Conservation (phyloP, 2,888 invertebrate genomes). For the Idaea biselata region DNA sequence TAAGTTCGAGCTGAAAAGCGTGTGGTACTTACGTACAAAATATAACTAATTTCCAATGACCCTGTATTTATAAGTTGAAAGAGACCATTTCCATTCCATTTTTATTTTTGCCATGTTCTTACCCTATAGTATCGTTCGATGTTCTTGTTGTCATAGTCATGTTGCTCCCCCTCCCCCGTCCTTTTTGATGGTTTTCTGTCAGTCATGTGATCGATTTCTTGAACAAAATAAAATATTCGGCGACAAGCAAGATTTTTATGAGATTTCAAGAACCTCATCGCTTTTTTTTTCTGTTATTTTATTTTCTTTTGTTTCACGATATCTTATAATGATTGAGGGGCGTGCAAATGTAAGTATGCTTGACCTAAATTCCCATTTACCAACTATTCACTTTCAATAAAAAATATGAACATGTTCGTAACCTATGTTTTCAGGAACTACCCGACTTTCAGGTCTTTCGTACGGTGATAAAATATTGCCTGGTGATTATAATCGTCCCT, state of each 20-base stretch:
- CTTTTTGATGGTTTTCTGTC: background rate
- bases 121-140: background rate
- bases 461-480: constrained; percentile 87
- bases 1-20: too few relatives aligned
- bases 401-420: background rate
- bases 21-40: too few relatives aligned
- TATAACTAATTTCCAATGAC: too few relatives aligned
- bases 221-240: background rate
- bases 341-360: constrained; percentile 71
- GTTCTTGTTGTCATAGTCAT: background rate
- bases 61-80: too few relatives aligned
- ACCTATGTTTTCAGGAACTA: constrained; percentile 75
- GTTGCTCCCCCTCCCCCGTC: background rate
- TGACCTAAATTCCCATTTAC: background rate
- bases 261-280: background rate
- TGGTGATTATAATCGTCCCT: constrained; percentile 88
- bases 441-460: constrained; percentile 87
- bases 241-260: background rate
- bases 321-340: constrained; percentile 76
- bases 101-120: background rate
- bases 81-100: too few relatives aligned
- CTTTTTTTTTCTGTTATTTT: constrained; percentile 30
- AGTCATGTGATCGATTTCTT: background rate
- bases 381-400: background rate
- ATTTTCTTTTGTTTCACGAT: constrained; percentile 47